Conservation (phyloP, 2,888 invertebrate genomes). For the Limnephilus lunatus region DNA sequence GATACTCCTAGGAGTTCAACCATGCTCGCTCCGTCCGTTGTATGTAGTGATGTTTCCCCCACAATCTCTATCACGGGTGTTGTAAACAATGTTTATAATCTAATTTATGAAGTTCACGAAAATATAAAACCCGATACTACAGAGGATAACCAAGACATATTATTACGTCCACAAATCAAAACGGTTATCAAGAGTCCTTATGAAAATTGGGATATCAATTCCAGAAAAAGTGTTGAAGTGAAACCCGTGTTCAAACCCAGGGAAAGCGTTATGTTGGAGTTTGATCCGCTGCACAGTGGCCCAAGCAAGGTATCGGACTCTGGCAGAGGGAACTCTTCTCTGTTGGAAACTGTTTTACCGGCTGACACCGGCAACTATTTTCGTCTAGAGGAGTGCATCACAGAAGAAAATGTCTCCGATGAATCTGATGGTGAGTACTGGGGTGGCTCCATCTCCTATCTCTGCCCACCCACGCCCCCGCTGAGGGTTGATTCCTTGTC, state of each 20-base stretch:
- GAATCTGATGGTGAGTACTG: constrained; percentile 71
- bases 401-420: constrained; percentile 73
- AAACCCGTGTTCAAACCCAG: constrained; percentile 69
- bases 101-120: background rate
- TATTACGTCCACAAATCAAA: constrained; percentile 5
- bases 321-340: constrained; percentile 81
- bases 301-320: constrained; percentile 80
- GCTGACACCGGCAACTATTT: background rate
- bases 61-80: background rate
- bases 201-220: constrained; percentile 71
- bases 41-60: background rate
- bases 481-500: constrained; percentile 81
- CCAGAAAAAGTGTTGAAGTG: constrained; percentile 68
- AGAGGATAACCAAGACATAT: background rate
- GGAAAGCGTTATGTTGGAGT: constrained; percentile 84
- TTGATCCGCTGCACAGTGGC: constrained; percentile 81
- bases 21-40: background rate
- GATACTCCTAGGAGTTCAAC: constrained; percentile 54
- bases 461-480: constrained; percentile 80
- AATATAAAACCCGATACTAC: background rate
- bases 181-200: constrained; percentile 67
- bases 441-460: constrained; percentile 66
- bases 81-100: background rate
- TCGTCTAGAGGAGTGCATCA: constrained; percentile 67
- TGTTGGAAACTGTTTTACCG: constrained; percentile 70